Evolutionary conservation across 2,888 invertebrate genomes (phyloP).

Genomic region (Limnephilus marmoratus): DNA sequence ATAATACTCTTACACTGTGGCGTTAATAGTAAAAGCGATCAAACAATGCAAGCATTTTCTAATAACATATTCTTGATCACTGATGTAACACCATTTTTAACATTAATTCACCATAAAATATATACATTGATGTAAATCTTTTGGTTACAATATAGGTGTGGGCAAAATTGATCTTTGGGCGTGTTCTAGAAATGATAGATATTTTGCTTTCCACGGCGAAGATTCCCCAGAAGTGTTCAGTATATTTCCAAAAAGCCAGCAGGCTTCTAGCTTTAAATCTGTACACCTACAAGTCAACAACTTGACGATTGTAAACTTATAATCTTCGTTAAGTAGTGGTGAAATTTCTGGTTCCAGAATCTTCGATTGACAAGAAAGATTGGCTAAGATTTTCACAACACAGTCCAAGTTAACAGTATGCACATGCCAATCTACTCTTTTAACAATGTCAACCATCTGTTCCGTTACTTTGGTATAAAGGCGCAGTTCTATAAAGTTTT

Average conservation of each 20-base stretch:
- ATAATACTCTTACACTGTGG: not conserved
- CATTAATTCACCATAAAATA: not conserved
- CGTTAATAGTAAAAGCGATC: not conserved
- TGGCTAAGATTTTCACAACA: constrained; percentile 71
- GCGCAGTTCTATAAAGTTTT: not conserved
- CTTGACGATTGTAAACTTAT: constrained; percentile 67
- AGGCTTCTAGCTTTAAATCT: constrained; percentile 67
- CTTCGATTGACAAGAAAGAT: constrained; percentile 67
- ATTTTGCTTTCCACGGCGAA: not conserved
- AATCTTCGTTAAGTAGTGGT: constrained; percentile 65
- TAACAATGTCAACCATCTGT: constrained; percentile 30
- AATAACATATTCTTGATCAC: not conserved
- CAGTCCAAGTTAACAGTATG: constrained; percentile 67
- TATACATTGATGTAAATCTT: not conserved
- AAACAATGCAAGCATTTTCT: not conserved
- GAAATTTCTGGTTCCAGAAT: constrained; percentile 9
- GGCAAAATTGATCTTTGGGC: constrained; percentile 15
- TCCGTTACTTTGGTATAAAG: constrained; percentile 27
- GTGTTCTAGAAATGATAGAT: constrained; percentile 2
- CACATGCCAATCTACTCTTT: not conserved
- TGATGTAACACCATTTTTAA: not conserved
- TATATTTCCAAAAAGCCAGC: constrained; percentile 73
- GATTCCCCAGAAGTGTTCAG: constrained; percentile 66
- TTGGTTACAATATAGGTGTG: not conserved
- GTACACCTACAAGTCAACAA: constrained; percentile 67